phyloP scores from a whole-genome alignment of 2,888 invertebrate genomes.

The Sphaerophoria taeniata region DNA sequence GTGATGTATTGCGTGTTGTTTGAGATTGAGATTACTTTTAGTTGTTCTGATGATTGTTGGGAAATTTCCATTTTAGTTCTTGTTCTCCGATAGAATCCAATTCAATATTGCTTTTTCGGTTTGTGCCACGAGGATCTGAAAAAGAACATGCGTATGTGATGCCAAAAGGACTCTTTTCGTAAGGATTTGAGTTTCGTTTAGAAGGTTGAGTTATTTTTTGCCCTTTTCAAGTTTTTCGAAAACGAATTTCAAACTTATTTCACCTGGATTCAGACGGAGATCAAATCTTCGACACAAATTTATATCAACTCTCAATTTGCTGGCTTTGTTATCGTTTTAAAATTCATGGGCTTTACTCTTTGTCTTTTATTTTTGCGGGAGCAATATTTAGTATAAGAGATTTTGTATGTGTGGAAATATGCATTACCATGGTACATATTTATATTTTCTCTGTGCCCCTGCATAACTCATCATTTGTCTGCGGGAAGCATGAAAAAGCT shows the following conservation, averaged over 20 bases:
- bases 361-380: background rate
- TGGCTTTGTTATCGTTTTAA: background rate
- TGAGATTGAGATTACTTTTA: background rate
- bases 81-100: background rate
- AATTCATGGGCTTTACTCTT: background rate
- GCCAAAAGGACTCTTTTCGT: no score
- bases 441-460: no score
- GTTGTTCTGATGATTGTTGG: background rate
- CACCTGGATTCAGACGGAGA: background rate
- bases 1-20: slow-evolving; percentile 35
- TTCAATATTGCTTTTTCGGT: background rate
- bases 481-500: slow-evolving; percentile 26
- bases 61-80: slow-evolving; percentile 1
- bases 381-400: background rate
- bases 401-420: background rate
- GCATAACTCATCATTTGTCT: slow-evolving; percentile 36
- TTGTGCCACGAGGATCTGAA: no score
- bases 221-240: background rate
- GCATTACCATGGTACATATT: slow-evolving; percentile 13
- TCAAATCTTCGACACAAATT: background rate
- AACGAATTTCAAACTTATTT: background rate
- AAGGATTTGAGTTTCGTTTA: background rate
- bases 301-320: background rate
- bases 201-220: background rate
- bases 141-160: no score